A percentile compares a stretch with the other conserved stretches of the same genome.
phyloP scores from a whole-genome alignment of 2,888 invertebrate species.

The Tenthredo livida region DNA sequence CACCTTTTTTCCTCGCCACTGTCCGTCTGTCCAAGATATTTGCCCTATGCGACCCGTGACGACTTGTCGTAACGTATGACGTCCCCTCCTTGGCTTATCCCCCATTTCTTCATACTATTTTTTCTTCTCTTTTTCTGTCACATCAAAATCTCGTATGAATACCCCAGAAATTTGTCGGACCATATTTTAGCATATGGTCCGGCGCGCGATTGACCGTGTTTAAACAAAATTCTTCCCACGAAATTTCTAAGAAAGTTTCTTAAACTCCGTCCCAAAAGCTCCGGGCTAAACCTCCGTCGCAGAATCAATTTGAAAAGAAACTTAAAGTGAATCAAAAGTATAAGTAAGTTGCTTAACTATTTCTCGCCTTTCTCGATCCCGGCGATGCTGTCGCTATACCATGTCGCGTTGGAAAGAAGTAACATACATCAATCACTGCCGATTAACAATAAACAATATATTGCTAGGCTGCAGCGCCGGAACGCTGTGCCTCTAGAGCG shows the following conservation, averaged over 20 bases:
- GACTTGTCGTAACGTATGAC: slow-evolving; percentile 16
- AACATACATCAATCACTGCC: slow-evolving; percentile 13
- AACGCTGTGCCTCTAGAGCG: background rate
- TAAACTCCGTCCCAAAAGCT: slow-evolving; percentile 1
- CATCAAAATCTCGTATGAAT: background rate
- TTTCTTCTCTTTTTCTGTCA: background rate
- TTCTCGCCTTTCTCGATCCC: background rate
- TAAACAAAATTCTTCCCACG: background rate
- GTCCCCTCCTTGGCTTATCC: slow-evolving; percentile 14
- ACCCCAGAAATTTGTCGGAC: background rate
- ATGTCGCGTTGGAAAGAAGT: slow-evolving; percentile 3
- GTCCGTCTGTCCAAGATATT: slow-evolving; percentile 33
- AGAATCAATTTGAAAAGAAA: background rate
- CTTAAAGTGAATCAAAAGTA: background rate
- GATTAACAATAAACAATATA: slow-evolving; percentile 42
- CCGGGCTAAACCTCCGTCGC: background rate
- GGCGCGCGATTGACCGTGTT: background rate
- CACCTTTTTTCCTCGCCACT: slow-evolving; percentile 52
- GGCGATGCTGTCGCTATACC: background rate
- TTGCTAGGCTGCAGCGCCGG: background rate
- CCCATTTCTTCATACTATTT: background rate
- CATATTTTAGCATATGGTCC: background rate
- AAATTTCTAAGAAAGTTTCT: background rate
- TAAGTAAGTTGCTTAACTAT: background rate
- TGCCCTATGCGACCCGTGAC: slow-evolving; percentile 30